Evolutionary conservation across 2,113 vertebrate species (phyloP).

Genomic region (Cyrtonyx montezumae): DNA sequence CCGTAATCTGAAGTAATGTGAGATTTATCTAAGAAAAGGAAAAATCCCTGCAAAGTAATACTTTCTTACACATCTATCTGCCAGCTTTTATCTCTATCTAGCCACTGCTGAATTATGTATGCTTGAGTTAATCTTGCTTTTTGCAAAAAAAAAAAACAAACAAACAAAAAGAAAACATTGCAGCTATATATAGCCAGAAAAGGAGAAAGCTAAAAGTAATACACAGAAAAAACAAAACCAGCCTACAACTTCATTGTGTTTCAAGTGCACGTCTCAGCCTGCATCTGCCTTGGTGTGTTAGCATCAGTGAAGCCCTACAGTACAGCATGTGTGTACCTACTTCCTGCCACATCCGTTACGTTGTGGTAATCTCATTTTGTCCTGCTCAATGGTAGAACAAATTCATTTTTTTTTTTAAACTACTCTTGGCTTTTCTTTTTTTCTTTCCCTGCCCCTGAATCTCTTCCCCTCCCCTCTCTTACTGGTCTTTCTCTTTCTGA

Average conservation of each 20-base stretch:
- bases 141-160: background rate
- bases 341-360: accelerated
- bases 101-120: background rate
- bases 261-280: background rate
- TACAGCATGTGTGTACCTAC: accelerated
- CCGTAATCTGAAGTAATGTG: background rate
- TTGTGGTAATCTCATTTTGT: background rate
- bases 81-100: background rate
- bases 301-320: background rate
- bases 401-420: background rate
- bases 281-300: background rate
- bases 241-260: background rate
- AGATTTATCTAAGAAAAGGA: background rate
- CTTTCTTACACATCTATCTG: background rate
- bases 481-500: background rate
- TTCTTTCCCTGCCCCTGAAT: accelerated
- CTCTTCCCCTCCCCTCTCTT: background rate
- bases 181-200: background rate
- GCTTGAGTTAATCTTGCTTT: background rate
- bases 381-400: background rate
- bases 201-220: background rate
- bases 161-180: background rate
- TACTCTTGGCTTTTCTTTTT: background rate
- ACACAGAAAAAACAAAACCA: background rate
- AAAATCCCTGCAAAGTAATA: background rate